Percentiles rank a stretch among this genome's conserved stretches.
phyloP scores from a whole-genome alignment of 1,140 invertebrate species.

The Diorhabda elongata region DNA sequence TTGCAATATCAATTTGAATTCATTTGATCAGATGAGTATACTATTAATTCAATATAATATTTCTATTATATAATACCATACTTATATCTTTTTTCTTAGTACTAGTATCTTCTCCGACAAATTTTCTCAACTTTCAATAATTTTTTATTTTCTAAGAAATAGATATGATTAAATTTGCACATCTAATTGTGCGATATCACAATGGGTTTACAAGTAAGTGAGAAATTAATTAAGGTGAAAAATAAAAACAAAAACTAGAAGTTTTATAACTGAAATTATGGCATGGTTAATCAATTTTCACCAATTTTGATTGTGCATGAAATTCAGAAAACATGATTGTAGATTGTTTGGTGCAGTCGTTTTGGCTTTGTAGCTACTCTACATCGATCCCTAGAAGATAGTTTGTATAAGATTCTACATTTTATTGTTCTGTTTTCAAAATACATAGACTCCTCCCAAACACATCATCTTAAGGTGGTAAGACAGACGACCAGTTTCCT shows the following conservation, averaged over 20 bases:
- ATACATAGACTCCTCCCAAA: too few species aligned
- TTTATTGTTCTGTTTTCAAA: too few species aligned
- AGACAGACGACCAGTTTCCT: too few species aligned
- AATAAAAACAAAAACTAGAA: slow-evolving; percentile 8
- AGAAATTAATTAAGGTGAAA: slow-evolving; percentile 1
- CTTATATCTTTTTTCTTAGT: slow-evolving; percentile 14
- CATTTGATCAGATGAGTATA: neutral
- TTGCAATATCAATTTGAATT: neutral
- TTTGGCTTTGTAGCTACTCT: too few species aligned
- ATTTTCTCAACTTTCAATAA: slow-evolving; percentile 12
- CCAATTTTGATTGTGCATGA: too few species aligned
- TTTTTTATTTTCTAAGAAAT: slow-evolving; percentile 23
- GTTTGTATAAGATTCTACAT: too few species aligned
- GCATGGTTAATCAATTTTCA: too few species aligned
- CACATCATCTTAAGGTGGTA: too few species aligned
- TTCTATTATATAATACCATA: slow-evolving; percentile 11
- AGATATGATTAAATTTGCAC: slow-evolving; percentile 35
- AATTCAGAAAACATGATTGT: too few species aligned
- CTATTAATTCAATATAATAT: neutral
- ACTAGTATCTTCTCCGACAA: slow-evolving; percentile 16
- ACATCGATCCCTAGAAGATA: too few species aligned
- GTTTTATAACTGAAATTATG: neutral
- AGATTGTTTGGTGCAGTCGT: too few species aligned
- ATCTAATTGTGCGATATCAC: slow-evolving; percentile 34
- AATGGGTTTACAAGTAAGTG: slow-evolving; percentile 28